Evolutionary conservation across 2,797 vertebrate genomes (phyloP), one percentile per base, ranked within the genome.

Genomic region (Myotis findleyi): DNA sequence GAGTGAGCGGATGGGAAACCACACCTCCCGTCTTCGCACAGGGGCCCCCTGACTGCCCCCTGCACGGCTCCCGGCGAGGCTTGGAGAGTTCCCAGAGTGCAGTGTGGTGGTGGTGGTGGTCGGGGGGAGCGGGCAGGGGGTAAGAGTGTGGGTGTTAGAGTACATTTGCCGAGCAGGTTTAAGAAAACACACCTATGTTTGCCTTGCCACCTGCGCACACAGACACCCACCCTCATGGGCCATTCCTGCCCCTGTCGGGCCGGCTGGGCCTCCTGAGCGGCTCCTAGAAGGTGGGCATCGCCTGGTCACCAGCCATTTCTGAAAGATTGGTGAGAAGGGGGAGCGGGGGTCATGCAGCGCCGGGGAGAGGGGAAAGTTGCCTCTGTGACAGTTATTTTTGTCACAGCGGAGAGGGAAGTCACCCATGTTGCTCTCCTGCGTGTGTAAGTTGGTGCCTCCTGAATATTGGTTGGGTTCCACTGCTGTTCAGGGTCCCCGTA

Each of bases 1-100:
- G 21, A n/a, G 2, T 5, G 9, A 66, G 36, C 10, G 18, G 20
- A 36, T n/a, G 21, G 25, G 11, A 16, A 2, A 1, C 27, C 3
- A 3, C 4, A 14, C 1, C 2, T 1, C 14, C 33, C 7, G 11
- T 17, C 27, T 62, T 49, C 13, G 1, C 80, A 36, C 9, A 5
- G 1, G 13, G 16, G 9, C 23, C 17, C 14, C 30, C 47, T 11
- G 25, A 25, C 7, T 7, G 33, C 14, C 55, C 49, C 9, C 44
- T 6, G 36, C 6, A 1, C 16, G n/a, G 33, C 12, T n/a, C 23
- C 20, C 7, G 1, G 2, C 0, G 30, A 14, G 57, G 47, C 17
- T n/a, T 44, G 8, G 1, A 41, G 62, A 17, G 7, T 30, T 9
- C 36, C n/a, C 30, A 2, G 53, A 21, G 53, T 21, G 20, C 20